Base-by-base conservation (phyloP, 2,797 vertebrate species). In the Rhinophrynus dorsalis region DNA sequence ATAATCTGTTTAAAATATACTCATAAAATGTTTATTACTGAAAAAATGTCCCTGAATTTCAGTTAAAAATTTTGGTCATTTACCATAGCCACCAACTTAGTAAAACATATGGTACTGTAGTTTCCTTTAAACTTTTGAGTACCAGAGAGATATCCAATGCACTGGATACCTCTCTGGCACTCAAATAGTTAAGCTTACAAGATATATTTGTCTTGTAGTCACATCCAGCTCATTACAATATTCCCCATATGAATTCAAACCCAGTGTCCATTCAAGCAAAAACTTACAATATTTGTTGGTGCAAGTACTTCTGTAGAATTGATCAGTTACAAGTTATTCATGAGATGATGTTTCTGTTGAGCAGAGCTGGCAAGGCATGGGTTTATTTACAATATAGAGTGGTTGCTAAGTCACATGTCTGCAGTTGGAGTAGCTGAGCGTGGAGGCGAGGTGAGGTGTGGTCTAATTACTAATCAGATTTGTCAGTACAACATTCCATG, bases 361-460 rank as follows among this genome's bases (percentile, higher is more conserved):
- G 40, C 18, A 11, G 6, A 29, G 40, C 30, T 6, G 18, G 58
- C 15, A 42, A 13, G 27, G 42, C 24, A 23, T 29, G 21, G 21
- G 5, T 35, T 18, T 40, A 33, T 56, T 13, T 15, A 8, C 68
- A 40, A 35, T 50, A 50, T 42, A 58, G 35, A 65, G 32, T 47
- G 61, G 69, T 73, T 73, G 69, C 69, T 73, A 73, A 66, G 62
- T 63, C 20, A 10, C 29, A 23, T 33, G 24, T 32, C 33, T 52
- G 32, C 24, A 48, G 2, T 8, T 6, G 11, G 47, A 29, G 40
- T 11, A 30, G 15, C 15, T 17, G n/a, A n/a, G 32, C 23, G 26
- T 45, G 9, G 24, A 32, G 23, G 5, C 3, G 38, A 20, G 1
- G 6, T 17, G 21, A 18, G 69, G 61, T n/a, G 69, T 32, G 69